These are phyloP conservation scores for Aegithalos caudatus DNA, from an alignment of 2,113 vertebrate genomes.

Conservation along the genomic window DNA sequence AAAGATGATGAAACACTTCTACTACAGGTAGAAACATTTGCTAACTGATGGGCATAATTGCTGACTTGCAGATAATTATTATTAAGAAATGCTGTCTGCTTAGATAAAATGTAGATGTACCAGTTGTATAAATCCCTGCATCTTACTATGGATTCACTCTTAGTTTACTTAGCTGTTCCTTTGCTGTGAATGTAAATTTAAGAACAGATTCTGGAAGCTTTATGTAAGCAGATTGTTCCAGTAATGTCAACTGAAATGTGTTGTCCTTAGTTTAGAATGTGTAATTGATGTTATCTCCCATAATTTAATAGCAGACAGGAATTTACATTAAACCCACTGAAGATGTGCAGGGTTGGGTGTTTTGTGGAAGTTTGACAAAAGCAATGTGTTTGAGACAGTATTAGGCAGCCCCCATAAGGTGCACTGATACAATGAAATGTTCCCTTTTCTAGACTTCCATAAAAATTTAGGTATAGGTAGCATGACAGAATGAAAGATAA, in stretches of 20 bases:
- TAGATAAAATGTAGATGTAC: background rate
- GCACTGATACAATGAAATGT: background rate
- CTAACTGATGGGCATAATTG: background rate
- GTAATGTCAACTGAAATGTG: background rate
- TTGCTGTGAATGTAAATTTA: background rate
- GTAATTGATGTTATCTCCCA: background rate
- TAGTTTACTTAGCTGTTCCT: background rate
- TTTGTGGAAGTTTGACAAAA: background rate
- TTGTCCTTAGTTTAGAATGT: background rate
- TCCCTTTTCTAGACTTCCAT: background rate
- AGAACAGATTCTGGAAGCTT: background rate
- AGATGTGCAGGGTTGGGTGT: background rate
- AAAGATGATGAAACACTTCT: constrained; percentile 80
- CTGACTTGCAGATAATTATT: background rate
- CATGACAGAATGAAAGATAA: background rate
- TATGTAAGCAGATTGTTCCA: background rate
- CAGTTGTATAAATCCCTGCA: background rate
- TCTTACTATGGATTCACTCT: background rate
- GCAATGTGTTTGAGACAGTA: background rate
- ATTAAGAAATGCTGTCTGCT: background rate
- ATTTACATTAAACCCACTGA: background rate
- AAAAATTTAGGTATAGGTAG: background rate
- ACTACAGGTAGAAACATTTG: constrained; percentile 80
- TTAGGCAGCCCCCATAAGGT: background rate
- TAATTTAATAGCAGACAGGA: background rate